These are phyloP conservation scores for Gallinago paraguaiae DNA, from an alignment of 2,113 vertebrate genomes.

Conservation along the genomic window DNA sequence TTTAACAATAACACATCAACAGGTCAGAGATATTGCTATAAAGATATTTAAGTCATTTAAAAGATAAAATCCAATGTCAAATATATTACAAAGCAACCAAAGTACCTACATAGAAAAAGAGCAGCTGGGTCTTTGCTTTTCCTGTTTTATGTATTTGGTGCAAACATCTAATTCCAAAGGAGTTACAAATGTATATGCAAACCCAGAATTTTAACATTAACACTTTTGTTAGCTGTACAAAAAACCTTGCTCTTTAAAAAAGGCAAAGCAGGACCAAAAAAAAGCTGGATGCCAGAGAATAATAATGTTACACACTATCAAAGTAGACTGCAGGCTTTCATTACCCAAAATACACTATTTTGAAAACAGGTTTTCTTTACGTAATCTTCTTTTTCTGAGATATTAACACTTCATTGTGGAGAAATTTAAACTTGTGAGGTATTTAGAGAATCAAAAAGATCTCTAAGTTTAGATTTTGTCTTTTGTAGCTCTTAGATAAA, in stretches of 20 bases:
- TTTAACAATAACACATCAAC: neutral
- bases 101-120: neutral
- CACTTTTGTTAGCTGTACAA: neutral
- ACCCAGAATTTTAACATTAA: neutral
- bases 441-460: neutral
- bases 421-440: neutral
- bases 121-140: neutral
- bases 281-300: neutral
- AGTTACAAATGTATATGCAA: neutral
- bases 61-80: neutral
- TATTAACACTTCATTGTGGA: neutral
- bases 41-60: neutral
- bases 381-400: neutral
- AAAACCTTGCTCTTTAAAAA: neutral
- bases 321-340: neutral
- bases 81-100: neutral
- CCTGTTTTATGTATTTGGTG: accelerated
- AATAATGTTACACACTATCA: neutral
- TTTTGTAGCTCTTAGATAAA: neutral
- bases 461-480: neutral
- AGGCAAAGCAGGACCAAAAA: neutral
- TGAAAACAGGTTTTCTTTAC: neutral
- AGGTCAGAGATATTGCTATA: neutral
- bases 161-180: neutral
- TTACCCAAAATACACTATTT: neutral